phyloP scores from a whole-genome alignment of 2,113 vertebrate genomes.

The Equus quagga region DNA sequence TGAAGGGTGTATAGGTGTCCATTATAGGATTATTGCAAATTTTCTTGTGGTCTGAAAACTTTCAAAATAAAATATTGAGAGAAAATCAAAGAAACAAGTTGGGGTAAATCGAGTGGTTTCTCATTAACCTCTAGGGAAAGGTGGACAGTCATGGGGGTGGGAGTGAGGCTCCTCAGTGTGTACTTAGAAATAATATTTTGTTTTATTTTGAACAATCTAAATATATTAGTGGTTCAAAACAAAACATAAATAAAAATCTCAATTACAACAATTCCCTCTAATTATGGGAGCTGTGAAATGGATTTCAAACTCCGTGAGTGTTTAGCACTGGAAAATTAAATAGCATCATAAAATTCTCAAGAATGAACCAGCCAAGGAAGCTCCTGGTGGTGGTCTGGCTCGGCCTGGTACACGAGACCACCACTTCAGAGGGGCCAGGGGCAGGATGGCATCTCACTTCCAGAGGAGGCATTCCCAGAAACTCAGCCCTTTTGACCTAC shows the following conservation, averaged over 20 bases:
- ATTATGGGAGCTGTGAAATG: not conserved
- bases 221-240: not conserved
- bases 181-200: not conserved
- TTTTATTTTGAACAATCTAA: not conserved
- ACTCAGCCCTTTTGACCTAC: not conserved
- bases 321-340: not conserved
- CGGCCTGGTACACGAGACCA: fast-evolving
- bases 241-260: not conserved
- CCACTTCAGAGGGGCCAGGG: not conserved
- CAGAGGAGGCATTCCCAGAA: not conserved
- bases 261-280: not conserved
- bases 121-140: not conserved
- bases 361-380: not conserved
- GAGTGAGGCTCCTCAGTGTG: not conserved
- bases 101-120: not conserved
- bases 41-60: not conserved
- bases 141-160: fast-evolving
- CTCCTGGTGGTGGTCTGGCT: not conserved
- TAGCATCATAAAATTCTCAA: not conserved
- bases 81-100: not conserved
- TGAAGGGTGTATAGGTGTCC: not conserved
- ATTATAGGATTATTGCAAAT: not conserved
- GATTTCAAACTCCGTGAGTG: not conserved
- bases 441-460: not conserved
- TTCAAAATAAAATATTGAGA: not conserved